Evolutionary conservation across 2,797 vertebrate species (phyloP).

Genomic region (Darevskia nairensis): DNA sequence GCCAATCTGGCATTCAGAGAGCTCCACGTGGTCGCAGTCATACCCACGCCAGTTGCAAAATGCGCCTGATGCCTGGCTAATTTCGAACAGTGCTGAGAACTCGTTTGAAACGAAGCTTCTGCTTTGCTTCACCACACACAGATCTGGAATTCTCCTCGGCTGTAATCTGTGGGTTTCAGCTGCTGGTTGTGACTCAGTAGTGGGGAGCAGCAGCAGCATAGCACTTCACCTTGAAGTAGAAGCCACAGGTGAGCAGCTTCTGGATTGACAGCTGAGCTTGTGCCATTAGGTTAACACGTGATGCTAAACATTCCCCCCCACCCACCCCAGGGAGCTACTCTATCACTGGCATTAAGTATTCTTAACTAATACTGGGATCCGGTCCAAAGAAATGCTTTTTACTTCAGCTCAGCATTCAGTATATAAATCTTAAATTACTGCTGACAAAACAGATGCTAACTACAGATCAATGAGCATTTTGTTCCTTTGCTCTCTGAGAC

Average conservation of each 20-base stretch:
- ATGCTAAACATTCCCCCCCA: neutral
- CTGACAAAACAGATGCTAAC: conserved; percentile 62
- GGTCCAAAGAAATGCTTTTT: conserved; percentile 61
- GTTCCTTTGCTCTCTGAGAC: conserved; percentile 54
- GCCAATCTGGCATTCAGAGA: too few species aligned
- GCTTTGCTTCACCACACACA: neutral
- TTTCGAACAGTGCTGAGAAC: neutral
- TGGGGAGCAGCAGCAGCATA: neutral
- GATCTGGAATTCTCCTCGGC: neutral
- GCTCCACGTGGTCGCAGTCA: too few species aligned
- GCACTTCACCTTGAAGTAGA: neutral
- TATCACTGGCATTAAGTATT: conserved; percentile 54
- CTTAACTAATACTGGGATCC: conserved; percentile 46
- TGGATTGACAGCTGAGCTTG: neutral
- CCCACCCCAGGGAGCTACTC: neutral
- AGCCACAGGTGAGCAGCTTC: neutral
- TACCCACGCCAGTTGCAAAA: too few species aligned
- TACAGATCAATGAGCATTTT: conserved; percentile 65
- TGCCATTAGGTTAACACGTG: neutral
- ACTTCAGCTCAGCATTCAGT: conserved; percentile 47
- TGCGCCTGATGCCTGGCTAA: too few species aligned
- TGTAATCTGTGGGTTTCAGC: neutral
- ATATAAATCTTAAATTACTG: conserved; percentile 67
- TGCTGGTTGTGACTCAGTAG: neutral
- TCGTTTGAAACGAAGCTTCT: neutral